Conservation (phyloP, 2,113 vertebrate genomes). For the Piprites chloris region DNA sequence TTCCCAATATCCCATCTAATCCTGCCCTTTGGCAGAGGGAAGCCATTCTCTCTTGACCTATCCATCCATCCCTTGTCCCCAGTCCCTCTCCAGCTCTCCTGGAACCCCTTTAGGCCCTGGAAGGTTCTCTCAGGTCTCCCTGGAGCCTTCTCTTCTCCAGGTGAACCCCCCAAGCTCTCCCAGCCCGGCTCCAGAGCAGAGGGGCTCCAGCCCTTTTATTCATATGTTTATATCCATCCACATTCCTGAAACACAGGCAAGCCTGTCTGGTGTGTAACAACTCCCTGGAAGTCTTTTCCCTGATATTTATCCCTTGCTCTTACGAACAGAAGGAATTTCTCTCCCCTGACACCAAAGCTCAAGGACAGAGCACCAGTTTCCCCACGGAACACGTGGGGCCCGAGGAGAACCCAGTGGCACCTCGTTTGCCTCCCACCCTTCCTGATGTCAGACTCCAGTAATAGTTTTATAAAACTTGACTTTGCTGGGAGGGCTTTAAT, state of each 20-base stretch:
- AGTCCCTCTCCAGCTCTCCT: not conserved
- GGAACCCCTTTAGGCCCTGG: not conserved
- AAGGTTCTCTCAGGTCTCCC: not conserved
- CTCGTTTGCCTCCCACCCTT: not conserved
- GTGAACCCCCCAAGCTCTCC: not conserved
- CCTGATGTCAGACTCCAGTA: not conserved
- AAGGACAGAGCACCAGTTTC: not conserved
- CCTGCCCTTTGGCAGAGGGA: not conserved
- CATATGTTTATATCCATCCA: not conserved
- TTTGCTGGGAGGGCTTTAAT: not conserved
- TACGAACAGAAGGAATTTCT: not conserved
- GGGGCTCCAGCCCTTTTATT: not conserved
- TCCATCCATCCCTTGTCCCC: not conserved
- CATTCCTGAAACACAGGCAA: not conserved
- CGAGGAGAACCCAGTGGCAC: not conserved
- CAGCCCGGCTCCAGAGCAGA: not conserved
- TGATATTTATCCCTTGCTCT: not conserved
- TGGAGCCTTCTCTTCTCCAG: not conserved
- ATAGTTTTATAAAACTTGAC: not conserved
- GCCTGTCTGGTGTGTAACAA: not conserved
- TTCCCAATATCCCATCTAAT: not conserved
- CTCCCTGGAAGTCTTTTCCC: not conserved
- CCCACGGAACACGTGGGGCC: not conserved
- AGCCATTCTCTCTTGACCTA: not conserved
- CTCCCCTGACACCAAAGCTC: not conserved